phyloP scores from a whole-genome alignment of 2,113 vertebrate species.

The Ameiurus melas region DNA sequence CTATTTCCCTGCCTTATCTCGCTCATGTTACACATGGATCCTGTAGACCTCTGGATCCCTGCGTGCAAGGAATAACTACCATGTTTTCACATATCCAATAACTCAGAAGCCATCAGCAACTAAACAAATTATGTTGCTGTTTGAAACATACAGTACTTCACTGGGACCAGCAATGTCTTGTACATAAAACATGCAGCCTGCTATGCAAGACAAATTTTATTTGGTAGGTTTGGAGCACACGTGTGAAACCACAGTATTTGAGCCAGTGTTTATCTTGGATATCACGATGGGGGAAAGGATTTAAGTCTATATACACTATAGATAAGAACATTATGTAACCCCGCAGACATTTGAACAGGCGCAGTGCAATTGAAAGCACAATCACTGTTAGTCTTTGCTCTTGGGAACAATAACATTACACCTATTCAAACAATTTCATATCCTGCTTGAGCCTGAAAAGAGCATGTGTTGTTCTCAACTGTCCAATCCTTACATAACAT shows the following conservation, averaged over 20 bases:
- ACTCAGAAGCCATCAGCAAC: neutral
- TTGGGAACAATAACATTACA: neutral
- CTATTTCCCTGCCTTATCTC: neutral
- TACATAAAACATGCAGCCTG: neutral
- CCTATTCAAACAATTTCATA: neutral
- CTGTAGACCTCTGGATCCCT: neutral
- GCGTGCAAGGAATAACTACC: neutral
- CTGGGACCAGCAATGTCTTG: neutral
- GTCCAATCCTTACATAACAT: neutral
- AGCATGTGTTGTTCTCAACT: neutral
- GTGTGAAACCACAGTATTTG: conserved; percentile 8
- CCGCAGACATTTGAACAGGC: too few relatives aligned
- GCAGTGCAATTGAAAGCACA: neutral
- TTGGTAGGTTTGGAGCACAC: neutral
- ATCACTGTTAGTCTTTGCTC: neutral
- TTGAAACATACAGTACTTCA: neutral
- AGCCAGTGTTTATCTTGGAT: neutral
- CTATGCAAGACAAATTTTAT: neutral
- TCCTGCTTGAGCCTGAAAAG: neutral
- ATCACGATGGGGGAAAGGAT: neutral
- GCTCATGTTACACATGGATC: conserved; percentile 24
- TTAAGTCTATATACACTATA: conserved; percentile 2
- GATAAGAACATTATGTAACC: conserved; percentile 11
- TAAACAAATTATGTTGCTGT: neutral
- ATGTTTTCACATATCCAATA: neutral